Evolutionary conservation across 2,797 vertebrate genomes (phyloP).

Genomic region (Paguma larvata): DNA sequence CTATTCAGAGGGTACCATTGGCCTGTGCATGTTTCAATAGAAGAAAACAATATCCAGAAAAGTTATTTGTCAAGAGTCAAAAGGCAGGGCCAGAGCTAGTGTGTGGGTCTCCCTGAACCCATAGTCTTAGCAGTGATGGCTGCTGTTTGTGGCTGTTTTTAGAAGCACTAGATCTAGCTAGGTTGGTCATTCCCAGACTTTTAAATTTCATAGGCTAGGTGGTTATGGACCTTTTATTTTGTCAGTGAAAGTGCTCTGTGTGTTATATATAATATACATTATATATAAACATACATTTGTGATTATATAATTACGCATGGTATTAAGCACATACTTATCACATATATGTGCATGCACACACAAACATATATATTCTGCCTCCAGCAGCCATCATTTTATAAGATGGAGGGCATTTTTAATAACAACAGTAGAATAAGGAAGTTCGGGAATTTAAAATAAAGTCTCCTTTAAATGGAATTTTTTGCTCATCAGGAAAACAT

Average conservation of each 20-base stretch:
- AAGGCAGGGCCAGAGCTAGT: neutral
- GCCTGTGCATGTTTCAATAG: neutral
- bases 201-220: neutral
- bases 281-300: neutral
- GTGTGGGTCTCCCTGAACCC: neutral
- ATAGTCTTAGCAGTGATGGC: too few species aligned
- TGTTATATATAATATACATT: neutral
- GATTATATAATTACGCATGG: neutral
- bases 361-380: neutral
- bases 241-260: neutral
- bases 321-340: neutral
- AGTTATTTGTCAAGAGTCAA: neutral
- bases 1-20: neutral
- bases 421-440: neutral
- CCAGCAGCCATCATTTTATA: neutral
- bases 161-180: neutral
- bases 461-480: neutral
- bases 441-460: constrained; percentile 3
- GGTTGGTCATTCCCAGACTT: neutral
- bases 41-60: constrained; percentile 4
- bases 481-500: neutral
- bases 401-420: neutral
- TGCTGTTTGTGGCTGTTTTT: neutral
- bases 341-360: neutral
- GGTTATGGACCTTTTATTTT: neutral